Evolutionary conservation across 2,797 vertebrate species (phyloP).

Genomic region (Anolis apletophallus): DNA sequence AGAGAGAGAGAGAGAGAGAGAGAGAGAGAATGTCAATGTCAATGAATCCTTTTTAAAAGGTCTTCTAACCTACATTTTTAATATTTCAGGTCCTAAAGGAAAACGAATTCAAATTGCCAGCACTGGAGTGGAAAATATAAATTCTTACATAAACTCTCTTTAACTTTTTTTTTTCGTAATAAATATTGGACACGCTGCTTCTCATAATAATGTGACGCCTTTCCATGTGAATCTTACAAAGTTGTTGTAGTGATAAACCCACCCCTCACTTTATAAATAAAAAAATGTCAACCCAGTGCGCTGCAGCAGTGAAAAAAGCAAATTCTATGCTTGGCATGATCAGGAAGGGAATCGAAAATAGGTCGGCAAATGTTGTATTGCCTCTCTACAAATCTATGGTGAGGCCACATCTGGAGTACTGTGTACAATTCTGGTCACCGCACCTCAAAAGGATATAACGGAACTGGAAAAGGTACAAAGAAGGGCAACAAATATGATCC

Average conservation of each 20-base stretch:
- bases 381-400: too few relatives aligned
- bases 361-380: too few relatives aligned
- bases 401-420: too few relatives aligned
- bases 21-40: background rate
- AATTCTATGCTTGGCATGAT: too few relatives aligned
- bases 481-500: too few relatives aligned
- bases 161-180: slow-evolving; percentile 4
- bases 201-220: background rate
- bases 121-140: background rate
- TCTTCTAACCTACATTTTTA: background rate
- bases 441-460: too few relatives aligned
- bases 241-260: slow-evolving; percentile 1
- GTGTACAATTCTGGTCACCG: too few relatives aligned
- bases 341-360: too few relatives aligned
- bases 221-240: slow-evolving; percentile 27
- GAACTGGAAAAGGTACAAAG: too few relatives aligned
- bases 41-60: background rate
- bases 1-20: background rate
- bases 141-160: slow-evolving; percentile 18
- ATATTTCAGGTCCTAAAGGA: background rate
- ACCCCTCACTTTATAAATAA: background rate
- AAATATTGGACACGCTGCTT: slow-evolving; percentile 10
- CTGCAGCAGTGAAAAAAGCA: too few relatives aligned
- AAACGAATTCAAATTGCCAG: background rate
- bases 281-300: too few relatives aligned